These are phyloP conservation scores for Dascyllus trimaculatus DNA, from an alignment of 2,113 vertebrate genomes.

Conservation along the genomic window DNA sequence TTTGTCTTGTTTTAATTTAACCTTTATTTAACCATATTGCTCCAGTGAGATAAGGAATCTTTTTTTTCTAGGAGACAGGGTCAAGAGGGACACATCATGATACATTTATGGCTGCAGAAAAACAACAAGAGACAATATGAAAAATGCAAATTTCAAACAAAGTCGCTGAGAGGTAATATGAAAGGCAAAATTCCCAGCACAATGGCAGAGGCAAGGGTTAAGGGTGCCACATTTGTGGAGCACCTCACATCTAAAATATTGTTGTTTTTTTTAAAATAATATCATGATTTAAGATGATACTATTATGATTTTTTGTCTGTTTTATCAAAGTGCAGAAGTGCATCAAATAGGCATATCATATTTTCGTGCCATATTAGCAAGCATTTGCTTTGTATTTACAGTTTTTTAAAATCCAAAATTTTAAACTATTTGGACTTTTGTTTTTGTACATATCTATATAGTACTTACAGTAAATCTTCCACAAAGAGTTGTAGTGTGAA, in stretches of 20 bases:
- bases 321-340: neutral
- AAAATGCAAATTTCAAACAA: slow-evolving; percentile 38
- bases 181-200: slow-evolving; percentile 12
- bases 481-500: neutral
- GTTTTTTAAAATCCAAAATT: neutral
- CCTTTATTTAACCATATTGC: slow-evolving; percentile 60
- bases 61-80: slow-evolving; percentile 37
- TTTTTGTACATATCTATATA: neutral
- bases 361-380: too few relatives aligned
- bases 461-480: too few relatives aligned
- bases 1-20: slow-evolving; percentile 66
- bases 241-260: neutral
- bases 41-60: slow-evolving; percentile 26
- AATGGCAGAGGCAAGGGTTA: slow-evolving; percentile 26
- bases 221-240: slow-evolving; percentile 11
- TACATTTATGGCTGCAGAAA: slow-evolving; percentile 13
- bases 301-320: neutral
- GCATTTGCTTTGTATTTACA: too few relatives aligned
- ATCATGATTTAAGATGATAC: neutral
- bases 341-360: too few relatives aligned
- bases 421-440: neutral
- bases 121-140: slow-evolving; percentile 33
- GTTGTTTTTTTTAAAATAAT: too few relatives aligned
- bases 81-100: slow-evolving; percentile 36
- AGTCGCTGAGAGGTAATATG: neutral